These are phyloP conservation scores for Plodia interpunctella DNA, from an alignment of 1,140 invertebrate species.

Conservation along the genomic window DNA sequence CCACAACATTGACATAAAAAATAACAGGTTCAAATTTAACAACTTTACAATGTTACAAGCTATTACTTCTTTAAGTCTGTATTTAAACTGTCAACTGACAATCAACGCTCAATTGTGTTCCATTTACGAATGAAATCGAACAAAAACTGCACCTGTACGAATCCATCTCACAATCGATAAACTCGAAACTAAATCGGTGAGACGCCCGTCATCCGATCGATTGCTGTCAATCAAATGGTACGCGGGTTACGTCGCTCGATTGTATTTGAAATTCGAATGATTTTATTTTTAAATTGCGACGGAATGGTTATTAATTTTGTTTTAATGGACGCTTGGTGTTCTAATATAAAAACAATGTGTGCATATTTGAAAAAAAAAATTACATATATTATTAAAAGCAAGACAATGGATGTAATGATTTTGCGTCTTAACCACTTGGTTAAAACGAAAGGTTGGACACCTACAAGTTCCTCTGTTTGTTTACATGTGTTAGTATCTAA, in stretches of 20 bases:
- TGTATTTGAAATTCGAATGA: not conserved
- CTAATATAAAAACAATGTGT: no score
- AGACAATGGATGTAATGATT: no score
- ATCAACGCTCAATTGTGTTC: not conserved
- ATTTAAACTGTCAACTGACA: not conserved
- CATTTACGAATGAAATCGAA: not conserved
- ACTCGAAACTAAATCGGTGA: conserved; percentile 1
- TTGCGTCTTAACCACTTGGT: no score
- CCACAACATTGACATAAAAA: no score
- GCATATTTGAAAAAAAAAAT: no score
- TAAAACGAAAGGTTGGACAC: no score
- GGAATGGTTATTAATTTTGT: not conserved
- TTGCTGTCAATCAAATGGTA: not conserved
- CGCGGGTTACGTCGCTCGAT: not conserved
- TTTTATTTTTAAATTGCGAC: not conserved
- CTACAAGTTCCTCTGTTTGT: no score
- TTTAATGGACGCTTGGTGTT: not conserved
- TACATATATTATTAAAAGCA: no score
- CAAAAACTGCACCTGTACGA: not conserved
- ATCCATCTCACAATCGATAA: not conserved
- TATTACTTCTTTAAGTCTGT: no score
- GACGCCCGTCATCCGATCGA: not conserved
- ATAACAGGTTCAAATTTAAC: no score
- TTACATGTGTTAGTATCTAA: no score
- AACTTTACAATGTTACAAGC: no score